Evolutionary conservation across 2,113 vertebrate species (phyloP).

Genomic region (Rutilus rutilus): DNA sequence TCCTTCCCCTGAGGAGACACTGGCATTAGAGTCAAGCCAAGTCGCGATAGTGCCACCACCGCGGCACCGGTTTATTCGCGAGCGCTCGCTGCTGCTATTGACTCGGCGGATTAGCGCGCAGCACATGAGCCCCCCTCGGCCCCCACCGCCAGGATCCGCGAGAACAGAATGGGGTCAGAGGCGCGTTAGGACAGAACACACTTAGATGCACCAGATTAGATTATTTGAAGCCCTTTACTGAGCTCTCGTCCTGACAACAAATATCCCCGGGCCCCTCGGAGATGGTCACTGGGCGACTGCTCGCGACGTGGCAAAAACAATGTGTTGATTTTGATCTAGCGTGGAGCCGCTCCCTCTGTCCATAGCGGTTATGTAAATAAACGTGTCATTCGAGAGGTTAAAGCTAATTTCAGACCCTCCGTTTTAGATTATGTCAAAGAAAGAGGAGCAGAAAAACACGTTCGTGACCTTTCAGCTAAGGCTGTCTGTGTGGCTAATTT

Average conservation of each 20-base stretch:
- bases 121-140: constrained; percentile 40
- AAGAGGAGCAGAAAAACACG: constrained; percentile 46
- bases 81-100: constrained; percentile 47
- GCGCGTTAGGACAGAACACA: constrained; percentile 57
- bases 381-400: constrained; percentile 60
- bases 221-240: constrained; percentile 60
- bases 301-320: constrained; percentile 56
- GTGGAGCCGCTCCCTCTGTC: constrained; percentile 51
- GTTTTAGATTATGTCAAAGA: constrained; percentile 57
- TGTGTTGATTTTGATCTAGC: constrained; percentile 62
- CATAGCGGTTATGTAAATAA: constrained; percentile 62
- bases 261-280: constrained; percentile 58
- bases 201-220: constrained; percentile 64
- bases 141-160: constrained; percentile 52
- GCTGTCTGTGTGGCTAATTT: constrained; percentile 57
- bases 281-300: constrained; percentile 52
- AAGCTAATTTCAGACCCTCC: constrained; percentile 62
- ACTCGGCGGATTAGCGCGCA: constrained; percentile 57
- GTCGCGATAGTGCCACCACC: constrained; percentile 52
- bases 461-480: constrained; percentile 52
- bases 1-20: constrained; percentile 50
- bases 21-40: constrained; percentile 57
- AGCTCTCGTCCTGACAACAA: constrained; percentile 64
- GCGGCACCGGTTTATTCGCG: constrained; percentile 57
- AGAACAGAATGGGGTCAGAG: constrained; percentile 68